These are phyloP conservation scores for Haliclystus octoradiatus DNA, from an alignment of 30 jellyfish, hydroid and myxozoan genomes.

Conservation along the genomic window DNA sequence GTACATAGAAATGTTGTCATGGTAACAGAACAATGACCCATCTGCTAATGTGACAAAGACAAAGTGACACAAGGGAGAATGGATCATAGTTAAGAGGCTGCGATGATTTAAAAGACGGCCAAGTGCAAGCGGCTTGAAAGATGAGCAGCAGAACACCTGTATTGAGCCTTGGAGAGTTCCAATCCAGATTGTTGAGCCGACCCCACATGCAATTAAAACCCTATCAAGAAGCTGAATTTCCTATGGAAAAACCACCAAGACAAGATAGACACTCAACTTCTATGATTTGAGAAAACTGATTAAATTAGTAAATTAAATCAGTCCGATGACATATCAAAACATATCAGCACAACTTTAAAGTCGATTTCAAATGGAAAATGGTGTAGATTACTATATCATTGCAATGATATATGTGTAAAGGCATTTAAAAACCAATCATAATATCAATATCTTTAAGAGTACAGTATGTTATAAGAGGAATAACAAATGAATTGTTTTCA, in stretches of 20 bases:
- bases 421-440: too few relatives aligned
- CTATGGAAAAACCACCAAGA: constrained; percentile 6
- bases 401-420: too few relatives aligned
- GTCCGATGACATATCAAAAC: too few relatives aligned
- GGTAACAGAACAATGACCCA: constrained; percentile 47
- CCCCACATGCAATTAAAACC: constrained; percentile 68
- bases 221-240: constrained; percentile 28
- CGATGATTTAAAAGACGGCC: constrained; percentile 52
- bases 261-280: too few relatives aligned
- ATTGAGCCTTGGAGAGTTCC: constrained; percentile 75
- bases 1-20: constrained; percentile 46
- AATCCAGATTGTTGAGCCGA: constrained; percentile 85
- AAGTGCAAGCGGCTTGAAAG: constrained; percentile 80
- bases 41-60: constrained; percentile 60
- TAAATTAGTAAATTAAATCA: too few relatives aligned
- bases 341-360: too few relatives aligned
- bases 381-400: too few relatives aligned
- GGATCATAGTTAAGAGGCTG: constrained; percentile 46
- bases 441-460: too few relatives aligned
- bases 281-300: too few relatives aligned
- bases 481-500: too few relatives aligned
- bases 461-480: too few relatives aligned
- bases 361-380: too few relatives aligned
- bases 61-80: constrained; percentile 69
- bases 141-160: constrained; percentile 58